A percentile compares a stretch with the other conserved stretches of the same genome.
phyloP scores from a whole-genome alignment of 2,113 vertebrate genomes.

The Tragelaphus strepsiceros region DNA sequence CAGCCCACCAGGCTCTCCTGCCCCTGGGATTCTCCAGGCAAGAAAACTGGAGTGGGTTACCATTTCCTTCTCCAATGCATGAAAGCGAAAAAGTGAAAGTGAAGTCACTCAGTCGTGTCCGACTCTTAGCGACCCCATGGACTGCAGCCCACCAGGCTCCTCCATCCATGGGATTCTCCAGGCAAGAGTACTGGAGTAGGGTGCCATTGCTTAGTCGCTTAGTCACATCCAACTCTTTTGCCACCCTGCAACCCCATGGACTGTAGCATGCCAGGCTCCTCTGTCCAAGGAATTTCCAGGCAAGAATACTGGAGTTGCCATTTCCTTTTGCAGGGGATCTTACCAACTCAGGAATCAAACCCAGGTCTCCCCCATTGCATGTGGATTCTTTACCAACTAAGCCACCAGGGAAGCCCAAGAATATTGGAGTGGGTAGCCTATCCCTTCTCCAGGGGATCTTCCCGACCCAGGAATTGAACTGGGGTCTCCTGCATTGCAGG shows the following conservation, averaged over 20 bases:
- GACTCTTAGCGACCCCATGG: too few species aligned
- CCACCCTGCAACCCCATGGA: not conserved
- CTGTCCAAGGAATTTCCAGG: not conserved
- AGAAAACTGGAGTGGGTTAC: too few species aligned
- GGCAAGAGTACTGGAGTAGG: too few species aligned
- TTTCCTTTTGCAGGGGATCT: not conserved
- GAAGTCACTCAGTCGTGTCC: too few species aligned
- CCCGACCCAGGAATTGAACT: not conserved
- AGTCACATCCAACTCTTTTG: not conserved
- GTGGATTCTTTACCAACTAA: not conserved
- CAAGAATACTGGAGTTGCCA: not conserved
- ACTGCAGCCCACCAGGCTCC: too few species aligned
- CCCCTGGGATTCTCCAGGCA: too few species aligned
- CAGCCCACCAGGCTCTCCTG: too few species aligned
- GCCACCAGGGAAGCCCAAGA: not conserved
- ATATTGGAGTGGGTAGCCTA: not conserved
- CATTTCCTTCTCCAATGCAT: too few species aligned
- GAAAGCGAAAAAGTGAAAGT: too few species aligned
- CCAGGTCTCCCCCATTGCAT: not conserved
- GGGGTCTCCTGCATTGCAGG: not conserved
- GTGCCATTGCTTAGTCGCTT: not conserved
- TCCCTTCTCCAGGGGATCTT: not conserved
- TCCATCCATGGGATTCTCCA: too few species aligned
- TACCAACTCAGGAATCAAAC: not conserved
- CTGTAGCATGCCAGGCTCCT: not conserved